Evolutionary conservation across 2,113 vertebrate species (phyloP), one percentile per base, ranked within the genome.

Genomic region (Atlantisia rogersi): DNA sequence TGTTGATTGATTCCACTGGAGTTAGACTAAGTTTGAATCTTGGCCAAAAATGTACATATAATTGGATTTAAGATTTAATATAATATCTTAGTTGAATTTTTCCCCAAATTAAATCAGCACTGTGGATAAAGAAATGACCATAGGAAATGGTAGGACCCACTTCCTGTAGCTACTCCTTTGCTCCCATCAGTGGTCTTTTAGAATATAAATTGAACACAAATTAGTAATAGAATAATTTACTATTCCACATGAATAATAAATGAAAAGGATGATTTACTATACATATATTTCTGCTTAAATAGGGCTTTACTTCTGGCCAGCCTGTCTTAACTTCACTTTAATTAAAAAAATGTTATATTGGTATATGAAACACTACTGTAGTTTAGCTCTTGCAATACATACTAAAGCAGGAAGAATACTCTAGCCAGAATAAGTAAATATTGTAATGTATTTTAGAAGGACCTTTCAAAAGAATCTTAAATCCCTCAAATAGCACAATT

Each of bases 211-310:
- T 35, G 89, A 94, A 91, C 65, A 86, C n/a, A 95, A 91, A 85
- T 92, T 97, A 86, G 58, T 91, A 93, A 90, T 67, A 86, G 90
- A 94, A 85, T 91, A 94, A 95, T 96, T 95, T 96, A 96, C 67
- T 85, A 81, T 86, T 91, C n/a, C 26, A 78, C 37, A 92, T 96
- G 20, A 97, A 95, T 97, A 91, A 96, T 91, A 92, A 95, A 97
- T 95, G 78, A 75, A 88, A 92, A 84, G 12, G 28, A 77, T 95
- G 32, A 95, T 93, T 94, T 94, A 91, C 89, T 84, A 25, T 91
- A 26, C 68, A 31, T 83, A 64, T 83, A 86, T 86, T 90, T 95
- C 89, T 94, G 64, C 60, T 94, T 93, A 91, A 94, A 91, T 64
- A 82, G 25, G 3, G 3, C 32, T 95, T 90, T 93, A 82, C 50